Evolutionary conservation across 2,888 invertebrate species (phyloP).

Genomic region (Dioctria linearis): DNA sequence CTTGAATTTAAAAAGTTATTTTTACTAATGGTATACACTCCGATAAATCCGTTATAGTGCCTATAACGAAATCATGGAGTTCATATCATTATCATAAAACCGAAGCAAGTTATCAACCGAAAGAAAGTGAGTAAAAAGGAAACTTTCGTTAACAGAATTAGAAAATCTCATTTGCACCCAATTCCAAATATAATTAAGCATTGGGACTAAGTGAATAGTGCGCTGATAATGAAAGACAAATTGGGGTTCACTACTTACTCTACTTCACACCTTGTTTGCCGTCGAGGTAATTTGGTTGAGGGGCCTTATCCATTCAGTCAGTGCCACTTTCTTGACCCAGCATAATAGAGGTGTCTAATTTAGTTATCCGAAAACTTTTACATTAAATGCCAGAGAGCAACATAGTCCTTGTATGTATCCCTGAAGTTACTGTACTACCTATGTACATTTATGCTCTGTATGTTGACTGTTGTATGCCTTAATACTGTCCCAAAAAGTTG

Average conservation of each 20-base stretch:
- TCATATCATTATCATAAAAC: too few species aligned
- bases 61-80: too few species aligned
- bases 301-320: constrained; percentile 25
- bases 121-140: neutral
- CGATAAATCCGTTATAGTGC: too few species aligned
- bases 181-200: constrained; percentile 41
- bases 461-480: too few species aligned
- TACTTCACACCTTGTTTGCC: constrained; percentile 43
- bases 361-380: constrained; percentile 45
- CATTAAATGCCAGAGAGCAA: constrained; percentile 27
- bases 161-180: constrained; percentile 49
- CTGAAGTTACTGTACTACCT: too few species aligned
- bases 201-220: constrained; percentile 40
- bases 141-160: constrained; percentile 25
- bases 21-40: too few species aligned
- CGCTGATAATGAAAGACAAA: constrained; percentile 46
- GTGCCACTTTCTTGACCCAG: constrained; percentile 22
- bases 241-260: constrained; percentile 36
- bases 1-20: too few species aligned
- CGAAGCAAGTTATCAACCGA: too few species aligned
- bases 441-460: too few species aligned
- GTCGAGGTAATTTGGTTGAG: constrained; percentile 18
- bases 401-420: too few species aligned
- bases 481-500: too few species aligned
- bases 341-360: constrained; percentile 46